A percentile compares a stretch with the other conserved stretches of the same genome.
phyloP scores from a whole-genome alignment of 2,113 vertebrate species.

The Columbina picui region DNA sequence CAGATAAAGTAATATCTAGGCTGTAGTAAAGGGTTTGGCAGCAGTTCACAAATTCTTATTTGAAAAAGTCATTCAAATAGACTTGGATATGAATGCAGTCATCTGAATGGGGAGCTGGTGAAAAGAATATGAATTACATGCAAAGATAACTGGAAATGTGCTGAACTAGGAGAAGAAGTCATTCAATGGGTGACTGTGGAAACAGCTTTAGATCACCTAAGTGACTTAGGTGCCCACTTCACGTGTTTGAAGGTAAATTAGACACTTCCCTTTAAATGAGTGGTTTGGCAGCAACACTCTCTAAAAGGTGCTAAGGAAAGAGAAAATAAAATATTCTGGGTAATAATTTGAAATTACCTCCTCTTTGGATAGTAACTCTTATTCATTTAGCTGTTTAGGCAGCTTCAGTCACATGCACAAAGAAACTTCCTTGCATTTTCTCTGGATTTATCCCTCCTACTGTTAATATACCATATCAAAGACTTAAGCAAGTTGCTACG shows the following conservation, averaged over 20 bases:
- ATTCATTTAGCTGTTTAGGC: not conserved
- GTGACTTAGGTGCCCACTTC: not conserved
- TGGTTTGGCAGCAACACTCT: not conserved
- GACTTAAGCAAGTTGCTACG: not conserved
- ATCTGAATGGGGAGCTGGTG: not conserved
- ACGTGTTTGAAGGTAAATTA: not conserved
- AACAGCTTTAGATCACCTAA: not conserved
- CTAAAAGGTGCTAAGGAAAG: not conserved
- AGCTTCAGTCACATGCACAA: not conserved
- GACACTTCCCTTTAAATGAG: not conserved
- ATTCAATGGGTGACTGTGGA: not conserved
- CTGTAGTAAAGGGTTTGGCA: not conserved
- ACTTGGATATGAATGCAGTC: not conserved
- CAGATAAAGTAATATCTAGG: not conserved
- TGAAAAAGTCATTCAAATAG: not conserved
- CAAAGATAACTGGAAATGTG: not conserved
- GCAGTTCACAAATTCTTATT: slow-evolving; percentile 5
- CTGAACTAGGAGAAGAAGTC: not conserved
- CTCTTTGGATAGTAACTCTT: not conserved
- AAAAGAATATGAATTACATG: not conserved
- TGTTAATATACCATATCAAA: not conserved
- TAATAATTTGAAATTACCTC: not conserved
- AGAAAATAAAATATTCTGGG: not conserved
- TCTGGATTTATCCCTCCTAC: not conserved
- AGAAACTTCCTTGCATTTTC: not conserved